These are phyloP conservation scores for Trematomus bernacchii DNA, from an alignment of 2,797 vertebrate genomes.

Conservation along the genomic window DNA sequence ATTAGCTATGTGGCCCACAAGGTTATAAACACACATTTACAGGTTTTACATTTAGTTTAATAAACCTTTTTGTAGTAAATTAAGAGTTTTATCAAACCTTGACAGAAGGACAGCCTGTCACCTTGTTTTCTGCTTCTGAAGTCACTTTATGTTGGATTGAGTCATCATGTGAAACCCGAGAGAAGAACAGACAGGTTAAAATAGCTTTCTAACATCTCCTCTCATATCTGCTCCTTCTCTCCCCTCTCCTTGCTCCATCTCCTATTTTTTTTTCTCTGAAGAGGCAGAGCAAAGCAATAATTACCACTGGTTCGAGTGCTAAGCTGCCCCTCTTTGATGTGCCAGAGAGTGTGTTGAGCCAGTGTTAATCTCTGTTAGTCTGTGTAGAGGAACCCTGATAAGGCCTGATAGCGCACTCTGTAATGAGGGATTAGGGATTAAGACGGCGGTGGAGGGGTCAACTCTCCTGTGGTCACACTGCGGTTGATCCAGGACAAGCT, in stretches of 20 bases:
- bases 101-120: neutral
- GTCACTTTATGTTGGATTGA: constrained; percentile 32
- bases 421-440: constrained; percentile 82
- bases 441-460: constrained; percentile 70
- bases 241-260: constrained; percentile 12
- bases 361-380: constrained; percentile 80
- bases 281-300: constrained; percentile 74
- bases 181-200: constrained; percentile 18
- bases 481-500: constrained; percentile 61
- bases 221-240: constrained; percentile 25
- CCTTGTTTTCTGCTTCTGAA: neutral
- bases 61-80: constrained; percentile 1
- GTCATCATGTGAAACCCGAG: constrained; percentile 16
- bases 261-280: constrained; percentile 52
- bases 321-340: constrained; percentile 78
- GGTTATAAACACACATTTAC: neutral
- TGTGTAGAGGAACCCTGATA: constrained; percentile 72
- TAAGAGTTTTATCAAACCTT: neutral
- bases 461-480: constrained; percentile 59
- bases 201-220: constrained; percentile 30
- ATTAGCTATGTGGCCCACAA: neutral
- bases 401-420: constrained; percentile 66
- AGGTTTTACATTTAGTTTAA: constrained; percentile 17
- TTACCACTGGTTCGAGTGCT: constrained; percentile 69
- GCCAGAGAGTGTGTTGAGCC: constrained; percentile 72